Percentiles rank a stretch among this genome's conserved stretches.
Conservation (phyloP, 92 coral and sea anemone species). For the Porites evermanni region DNA sequence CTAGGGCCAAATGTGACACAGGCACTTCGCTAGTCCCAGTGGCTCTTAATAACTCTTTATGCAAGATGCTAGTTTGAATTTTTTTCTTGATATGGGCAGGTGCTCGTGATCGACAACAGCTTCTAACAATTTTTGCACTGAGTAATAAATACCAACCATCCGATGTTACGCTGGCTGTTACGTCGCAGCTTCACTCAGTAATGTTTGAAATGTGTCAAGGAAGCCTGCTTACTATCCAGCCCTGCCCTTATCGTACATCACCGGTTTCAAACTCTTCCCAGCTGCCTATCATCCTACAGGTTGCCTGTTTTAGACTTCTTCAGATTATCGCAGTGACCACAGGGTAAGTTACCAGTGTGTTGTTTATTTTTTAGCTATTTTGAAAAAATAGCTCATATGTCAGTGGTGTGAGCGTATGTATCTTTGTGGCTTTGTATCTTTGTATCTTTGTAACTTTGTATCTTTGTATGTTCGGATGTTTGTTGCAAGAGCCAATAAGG, state of each 20-base stretch:
- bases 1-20: too few relatives aligned
- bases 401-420: too few relatives aligned
- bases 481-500: too few relatives aligned
- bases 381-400: too few relatives aligned
- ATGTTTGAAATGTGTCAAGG: conserved; percentile 77
- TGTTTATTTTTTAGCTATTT: background rate
- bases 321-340: conserved; percentile 85
- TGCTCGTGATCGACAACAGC: conserved; percentile 85
- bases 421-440: too few relatives aligned
- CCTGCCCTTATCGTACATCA: conserved; percentile 71
- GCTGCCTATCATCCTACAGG: conserved; percentile 77
- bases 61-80: background rate
- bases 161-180: conserved; percentile 76
- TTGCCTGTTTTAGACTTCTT: conserved; percentile 81
- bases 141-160: conserved; percentile 85
- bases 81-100: conserved; percentile 37
- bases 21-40: background rate
- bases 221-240: conserved; percentile 83
- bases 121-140: conserved; percentile 79
- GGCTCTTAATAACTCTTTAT: background rate
- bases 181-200: conserved; percentile 72
- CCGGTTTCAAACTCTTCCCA: conserved; percentile 66
- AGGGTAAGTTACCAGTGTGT: conserved; percentile 54
- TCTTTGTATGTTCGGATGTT: too few relatives aligned
- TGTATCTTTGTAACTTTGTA: too few relatives aligned